Evolutionary conservation across 37 sponge, comb jelly and placozoan species (phyloP), one percentile per base, ranked within the genome.

Genomic region (Ephydatia muelleri): DNA sequence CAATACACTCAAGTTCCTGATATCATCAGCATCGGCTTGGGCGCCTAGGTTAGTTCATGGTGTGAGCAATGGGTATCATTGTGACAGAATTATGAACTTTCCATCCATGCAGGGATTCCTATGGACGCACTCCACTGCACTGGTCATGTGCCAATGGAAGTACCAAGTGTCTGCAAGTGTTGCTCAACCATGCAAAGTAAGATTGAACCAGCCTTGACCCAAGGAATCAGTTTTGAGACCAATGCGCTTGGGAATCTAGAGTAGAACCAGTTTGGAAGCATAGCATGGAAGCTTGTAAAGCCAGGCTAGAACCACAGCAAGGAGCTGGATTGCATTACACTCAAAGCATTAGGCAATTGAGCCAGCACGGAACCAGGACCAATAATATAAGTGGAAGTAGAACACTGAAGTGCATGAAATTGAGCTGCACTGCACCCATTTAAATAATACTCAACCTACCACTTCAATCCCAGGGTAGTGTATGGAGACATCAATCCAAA

Each of bases 121-220:
- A 88, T 70, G 97, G 97, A 16, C 68, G 97, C 21, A 90, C 94
- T 12, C 92, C 97, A 32, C 77, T 94, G 16, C 95, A 97, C 86
- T 97, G 97, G 97, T 79, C 93, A 2, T 80, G 87, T 82, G 83
- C 82, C 6, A 88, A 49, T 27, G 83, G 35, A 30, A 89, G 73
- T 72, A 85, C 92, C 22, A 91, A 86, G 37, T 89, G 92, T 35
- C 88, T 96, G 8, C 26, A 36, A 26, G 76, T 88, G 13, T 85
- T 96, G 1, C 84, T 96, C 37, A 80, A 84, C 32, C 90, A 96
- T 84, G 94, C 92, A 35, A 69, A 79, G 90, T 95, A 84, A 84
- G 88, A 75, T 21, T 68, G 40, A 48, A 22, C 72, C 11, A 26
- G 57, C 14, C 26, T 9, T 49, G 22, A 14, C 12, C 11, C 12